Percentiles rank a stretch among this genome's conserved stretches.
phyloP scores from a whole-genome alignment of 2,797 vertebrate species.

The Phalanger gymnotis region DNA sequence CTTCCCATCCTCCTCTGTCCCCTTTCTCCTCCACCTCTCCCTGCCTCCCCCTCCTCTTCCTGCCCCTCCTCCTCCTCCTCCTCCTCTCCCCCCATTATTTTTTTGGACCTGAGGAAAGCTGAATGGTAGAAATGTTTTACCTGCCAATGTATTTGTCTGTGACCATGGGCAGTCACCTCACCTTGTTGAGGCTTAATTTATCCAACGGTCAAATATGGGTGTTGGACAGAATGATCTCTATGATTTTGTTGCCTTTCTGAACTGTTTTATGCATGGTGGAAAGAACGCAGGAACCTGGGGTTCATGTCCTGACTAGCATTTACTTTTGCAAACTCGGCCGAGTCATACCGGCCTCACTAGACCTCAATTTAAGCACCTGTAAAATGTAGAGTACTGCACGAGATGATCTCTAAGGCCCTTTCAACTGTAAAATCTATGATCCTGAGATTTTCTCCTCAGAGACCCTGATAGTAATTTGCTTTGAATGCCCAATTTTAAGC shows the following conservation, averaged over 20 bases:
- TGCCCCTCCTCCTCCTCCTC: not conserved
- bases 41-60: too few species aligned
- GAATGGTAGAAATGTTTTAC: not conserved
- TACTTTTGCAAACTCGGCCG: not conserved
- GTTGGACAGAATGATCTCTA: not conserved
- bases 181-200: not conserved
- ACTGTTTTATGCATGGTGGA: not conserved
- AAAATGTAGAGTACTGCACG: not conserved
- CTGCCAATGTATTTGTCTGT: not conserved
- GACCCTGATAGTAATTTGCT: conserved; percentile 28
- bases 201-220: not conserved
- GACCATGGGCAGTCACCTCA: not conserved
- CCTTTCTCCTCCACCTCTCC: too few species aligned
- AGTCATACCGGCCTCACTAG: not conserved
- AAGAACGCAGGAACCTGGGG: not conserved
- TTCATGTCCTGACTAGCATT: not conserved
- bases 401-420: not conserved
- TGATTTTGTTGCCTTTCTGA: not conserved
- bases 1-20: not conserved
- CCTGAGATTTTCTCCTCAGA: not conserved
- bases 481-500: conserved; percentile 27
- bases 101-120: not conserved
- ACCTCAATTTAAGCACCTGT: not conserved
- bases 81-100: not conserved
- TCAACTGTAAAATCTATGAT: not conserved